These are phyloP conservation scores for Cryptus armator DNA, from an alignment of 2,888 invertebrate genomes.

Conservation along the genomic window DNA sequence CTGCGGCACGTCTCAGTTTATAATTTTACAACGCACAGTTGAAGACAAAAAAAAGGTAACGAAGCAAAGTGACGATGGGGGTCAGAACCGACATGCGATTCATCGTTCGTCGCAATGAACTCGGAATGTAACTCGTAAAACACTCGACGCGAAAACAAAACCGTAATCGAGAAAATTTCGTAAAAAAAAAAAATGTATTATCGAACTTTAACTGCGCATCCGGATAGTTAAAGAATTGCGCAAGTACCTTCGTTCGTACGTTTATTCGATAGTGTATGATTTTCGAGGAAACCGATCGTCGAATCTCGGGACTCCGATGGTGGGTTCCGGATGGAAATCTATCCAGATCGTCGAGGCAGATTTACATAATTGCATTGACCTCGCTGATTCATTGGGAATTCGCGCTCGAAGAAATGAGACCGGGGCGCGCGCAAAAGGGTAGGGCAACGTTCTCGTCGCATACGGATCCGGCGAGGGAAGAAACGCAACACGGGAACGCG, in stretches of 20 bases:
- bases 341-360: conserved; percentile 78
- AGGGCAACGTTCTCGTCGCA: conserved; percentile 6
- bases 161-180: no score
- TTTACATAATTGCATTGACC: conserved; percentile 81
- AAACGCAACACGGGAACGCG: conserved; percentile 18
- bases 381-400: conserved; percentile 60
- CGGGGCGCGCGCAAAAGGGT: conserved; percentile 14
- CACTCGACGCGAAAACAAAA: no score
- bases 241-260: background rate
- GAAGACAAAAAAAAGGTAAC: no score
- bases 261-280: background rate
- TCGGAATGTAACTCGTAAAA: no score
- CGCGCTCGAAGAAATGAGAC: conserved; percentile 37
- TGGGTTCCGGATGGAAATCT: conserved; percentile 75
- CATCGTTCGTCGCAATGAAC: no score
- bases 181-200: no score
- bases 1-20: no score
- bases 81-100: no score
- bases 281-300: no score
- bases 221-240: background rate
- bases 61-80: no score
- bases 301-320: conserved; percentile 11
- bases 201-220: no score
- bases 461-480: conserved; percentile 27
- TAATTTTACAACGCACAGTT: no score